Conservation (phyloP, 2,888 invertebrate species). For the Chrysolina haemoptera region DNA sequence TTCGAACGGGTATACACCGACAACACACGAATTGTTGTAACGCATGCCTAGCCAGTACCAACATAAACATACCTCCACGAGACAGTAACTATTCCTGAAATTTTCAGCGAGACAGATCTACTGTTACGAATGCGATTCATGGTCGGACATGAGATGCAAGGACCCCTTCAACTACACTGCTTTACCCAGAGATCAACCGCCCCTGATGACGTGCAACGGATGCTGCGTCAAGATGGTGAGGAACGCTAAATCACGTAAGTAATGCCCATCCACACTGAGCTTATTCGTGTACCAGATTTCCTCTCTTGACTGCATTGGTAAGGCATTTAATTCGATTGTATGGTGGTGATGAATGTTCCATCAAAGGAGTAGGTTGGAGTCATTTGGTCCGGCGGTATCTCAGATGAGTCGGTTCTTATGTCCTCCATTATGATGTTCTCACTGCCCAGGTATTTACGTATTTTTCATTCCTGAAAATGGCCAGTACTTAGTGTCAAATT, state of each 20-base stretch:
- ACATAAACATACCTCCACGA: background rate
- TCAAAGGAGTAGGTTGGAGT: too few species aligned
- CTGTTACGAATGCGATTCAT: slow-evolving; percentile 95
- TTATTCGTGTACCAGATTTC: too few species aligned
- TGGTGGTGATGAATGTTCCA: too few species aligned
- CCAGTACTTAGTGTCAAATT: too few species aligned
- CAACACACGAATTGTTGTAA: slow-evolving; percentile 1
- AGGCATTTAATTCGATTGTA: too few species aligned
- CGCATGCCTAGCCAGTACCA: slow-evolving; percentile 4
- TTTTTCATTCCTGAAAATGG: too few species aligned
- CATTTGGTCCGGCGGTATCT: too few species aligned
- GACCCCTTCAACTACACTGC: slow-evolving; percentile 96
- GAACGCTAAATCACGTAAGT: slow-evolving; percentile 91
- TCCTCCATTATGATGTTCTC: too few species aligned
- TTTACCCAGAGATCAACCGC: slow-evolving; percentile 89
- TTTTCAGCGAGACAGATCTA: slow-evolving; percentile 87
- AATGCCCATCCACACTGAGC: background rate
- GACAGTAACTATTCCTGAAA: background rate
- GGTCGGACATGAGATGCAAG: slow-evolving; percentile 90
- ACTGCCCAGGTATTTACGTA: too few species aligned
- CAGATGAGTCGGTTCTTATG: too few species aligned
- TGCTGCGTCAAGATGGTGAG: slow-evolving; percentile 97
- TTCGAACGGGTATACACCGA: background rate
- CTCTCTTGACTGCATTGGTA: too few species aligned
- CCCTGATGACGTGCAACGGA: slow-evolving; percentile 90